Conservation (phyloP, 1,140 invertebrate genomes). For the Drosophila equinoxialis region DNA sequence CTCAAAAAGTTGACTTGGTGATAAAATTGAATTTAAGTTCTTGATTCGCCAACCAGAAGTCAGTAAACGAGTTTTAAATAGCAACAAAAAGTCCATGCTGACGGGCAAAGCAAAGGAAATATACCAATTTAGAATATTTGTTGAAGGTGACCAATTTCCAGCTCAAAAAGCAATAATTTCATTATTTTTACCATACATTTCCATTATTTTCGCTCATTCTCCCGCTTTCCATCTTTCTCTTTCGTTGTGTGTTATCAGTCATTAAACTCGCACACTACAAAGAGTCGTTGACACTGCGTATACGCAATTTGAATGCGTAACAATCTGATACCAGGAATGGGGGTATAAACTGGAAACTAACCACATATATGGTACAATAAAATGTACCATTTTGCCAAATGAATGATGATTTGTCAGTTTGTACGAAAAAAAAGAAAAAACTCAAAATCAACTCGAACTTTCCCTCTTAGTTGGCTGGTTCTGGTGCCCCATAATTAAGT, state of each 20-base stretch:
- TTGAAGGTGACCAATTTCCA: neutral
- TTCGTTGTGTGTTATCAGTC: slow-evolving; percentile 60
- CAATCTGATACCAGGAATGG: slow-evolving; percentile 30
- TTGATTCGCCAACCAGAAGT: slow-evolving; percentile 54
- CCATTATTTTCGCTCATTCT: slow-evolving; percentile 11
- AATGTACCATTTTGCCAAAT: slow-evolving; percentile 61
- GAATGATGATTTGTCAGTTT: slow-evolving; percentile 64
- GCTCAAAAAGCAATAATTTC: neutral
- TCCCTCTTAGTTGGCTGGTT: neutral
- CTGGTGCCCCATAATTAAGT: slow-evolving; percentile 28
- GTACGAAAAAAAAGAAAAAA: neutral
- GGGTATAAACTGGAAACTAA: slow-evolving; percentile 29
- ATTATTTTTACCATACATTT: slow-evolving; percentile 35
- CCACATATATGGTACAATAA: slow-evolving; percentile 36
- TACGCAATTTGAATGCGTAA: slow-evolving; percentile 50
- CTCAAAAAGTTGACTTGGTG: slow-evolving; percentile 41
- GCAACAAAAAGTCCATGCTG: neutral
- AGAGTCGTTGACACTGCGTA: slow-evolving; percentile 33
- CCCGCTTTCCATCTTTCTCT: slow-evolving; percentile 10
- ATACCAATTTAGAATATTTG: neutral
- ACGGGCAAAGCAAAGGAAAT: neutral
- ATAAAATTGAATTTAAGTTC: slow-evolving; percentile 53
- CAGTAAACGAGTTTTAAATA: slow-evolving; percentile 56
- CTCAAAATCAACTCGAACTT: neutral
- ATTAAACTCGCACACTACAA: slow-evolving; percentile 63